phyloP scores from a whole-genome alignment of 2,888 invertebrate species.

The Lepidocyrtoides sp. region DNA sequence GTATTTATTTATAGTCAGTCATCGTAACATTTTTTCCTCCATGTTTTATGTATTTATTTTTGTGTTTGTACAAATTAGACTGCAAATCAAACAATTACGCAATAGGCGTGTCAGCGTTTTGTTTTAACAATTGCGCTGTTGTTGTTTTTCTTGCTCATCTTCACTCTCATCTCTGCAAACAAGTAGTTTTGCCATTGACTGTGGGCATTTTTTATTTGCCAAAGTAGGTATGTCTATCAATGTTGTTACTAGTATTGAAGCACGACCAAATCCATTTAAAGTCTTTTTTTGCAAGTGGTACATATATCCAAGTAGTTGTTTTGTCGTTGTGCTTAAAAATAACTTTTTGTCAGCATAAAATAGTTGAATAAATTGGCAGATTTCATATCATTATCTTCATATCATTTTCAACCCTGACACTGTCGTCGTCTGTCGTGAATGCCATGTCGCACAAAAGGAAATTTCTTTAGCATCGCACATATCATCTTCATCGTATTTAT shows the following conservation, averaged over 20 bases:
- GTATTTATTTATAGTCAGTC: neutral
- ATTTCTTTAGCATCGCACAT: neutral
- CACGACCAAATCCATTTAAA: neutral
- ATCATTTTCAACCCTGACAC: conserved; percentile 30
- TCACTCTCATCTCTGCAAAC: neutral
- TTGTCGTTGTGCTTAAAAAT: neutral
- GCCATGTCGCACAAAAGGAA: neutral
- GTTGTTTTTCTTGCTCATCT: conserved; percentile 5
- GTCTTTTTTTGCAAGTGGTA: neutral
- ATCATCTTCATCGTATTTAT: neutral
- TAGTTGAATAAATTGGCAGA: neutral
- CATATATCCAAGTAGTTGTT: neutral
- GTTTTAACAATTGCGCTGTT: neutral
- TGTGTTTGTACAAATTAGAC: conserved; percentile 3
- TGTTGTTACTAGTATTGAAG: neutral
- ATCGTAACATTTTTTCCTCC: neutral
- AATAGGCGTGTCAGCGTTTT: conserved; percentile 38
- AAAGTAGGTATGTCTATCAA: neutral
- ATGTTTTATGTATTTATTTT: neutral
- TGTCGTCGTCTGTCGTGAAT: too few species aligned
- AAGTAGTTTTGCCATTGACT: conserved; percentile 3
- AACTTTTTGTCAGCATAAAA: neutral
- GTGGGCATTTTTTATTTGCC: neutral
- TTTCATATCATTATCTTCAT: conserved; percentile 9
- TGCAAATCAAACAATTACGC: conserved; percentile 34